Evolutionary conservation across 2,888 invertebrate species (phyloP), one percentile per base, ranked within the genome.

Genomic region (Cecidostiba fungosa): DNA sequence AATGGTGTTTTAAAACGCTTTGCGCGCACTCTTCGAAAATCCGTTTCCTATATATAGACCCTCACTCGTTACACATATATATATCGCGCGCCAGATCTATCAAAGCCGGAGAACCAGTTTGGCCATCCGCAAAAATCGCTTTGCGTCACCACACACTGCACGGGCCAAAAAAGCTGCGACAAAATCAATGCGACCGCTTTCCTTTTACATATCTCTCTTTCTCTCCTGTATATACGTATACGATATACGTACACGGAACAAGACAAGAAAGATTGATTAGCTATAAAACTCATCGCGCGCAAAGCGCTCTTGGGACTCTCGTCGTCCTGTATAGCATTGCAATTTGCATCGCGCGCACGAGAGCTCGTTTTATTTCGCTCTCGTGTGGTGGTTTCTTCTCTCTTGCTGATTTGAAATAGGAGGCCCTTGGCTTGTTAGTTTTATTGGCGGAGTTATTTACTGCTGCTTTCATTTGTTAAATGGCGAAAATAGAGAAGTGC

Each of bases 221-320:
- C 29, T 54, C 79, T 14, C 43, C 19, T 10, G 66, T 8, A 62
- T 32, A 74, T 19, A 4, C 36, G 12, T 16, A n/a, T 14, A 32
- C 10, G n/a, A n/a, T n/a, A n/a, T 12, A 29, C 8, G 16, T n/a
- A n/a, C 54, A 4, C 54, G 54, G 10, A 36, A 70, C 77, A 70
- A 70, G 77, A 82, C 70, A 77, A 26, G 70, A 77, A 77, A 82
- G 82, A 82, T 82, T 77, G 77, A 82, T 82, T 82, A 77, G 77
- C 82, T 77, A 77, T 82, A 77, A 82, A 76, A 70, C 69, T 50
- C 54, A 77, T 82, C 79, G 47, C 39, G 69, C 47, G 47, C 32
- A 2, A 32, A 14, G 29, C 74, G 73, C 59, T 62, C 54, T 54
- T n/a, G 66, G 23, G 66, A 66, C 66, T 29, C 32, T 26, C 32